Percentiles rank a stretch among this genome's conserved stretches.
These are phyloP conservation scores for Dolichotis patagonum DNA, from an alignment of 2,113 vertebrate species.

Conservation along the genomic window DNA sequence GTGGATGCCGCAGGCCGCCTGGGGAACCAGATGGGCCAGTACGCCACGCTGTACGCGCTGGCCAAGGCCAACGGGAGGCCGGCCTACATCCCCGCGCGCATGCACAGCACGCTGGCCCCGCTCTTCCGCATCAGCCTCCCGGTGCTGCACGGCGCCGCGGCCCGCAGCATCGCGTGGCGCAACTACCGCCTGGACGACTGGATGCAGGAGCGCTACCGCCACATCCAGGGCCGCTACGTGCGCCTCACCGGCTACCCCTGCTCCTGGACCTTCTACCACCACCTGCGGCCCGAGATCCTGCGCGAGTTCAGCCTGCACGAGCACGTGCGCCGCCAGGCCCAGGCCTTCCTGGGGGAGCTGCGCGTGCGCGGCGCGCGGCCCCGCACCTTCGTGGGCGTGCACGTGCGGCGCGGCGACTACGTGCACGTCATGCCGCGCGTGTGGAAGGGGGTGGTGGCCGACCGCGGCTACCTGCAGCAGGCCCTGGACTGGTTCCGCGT, in stretches of 20 bases:
- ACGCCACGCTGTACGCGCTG: slow-evolving; percentile 80
- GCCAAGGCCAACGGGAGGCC: slow-evolving; percentile 75
- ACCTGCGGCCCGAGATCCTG: slow-evolving; percentile 79
- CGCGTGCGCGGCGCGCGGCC: background rate
- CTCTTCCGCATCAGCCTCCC: slow-evolving; percentile 81
- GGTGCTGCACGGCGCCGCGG: background rate
- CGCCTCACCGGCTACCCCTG: slow-evolving; percentile 80
- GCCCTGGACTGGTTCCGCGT: slow-evolving; percentile 82
- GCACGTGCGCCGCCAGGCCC: slow-evolving; percentile 62
- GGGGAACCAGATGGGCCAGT: slow-evolving; percentile 85
- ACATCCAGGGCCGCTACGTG: slow-evolving; percentile 66
- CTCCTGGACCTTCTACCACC: slow-evolving; percentile 86
- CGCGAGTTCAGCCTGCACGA: slow-evolving; percentile 82
- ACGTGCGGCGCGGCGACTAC: slow-evolving; percentile 84
- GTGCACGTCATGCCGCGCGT: slow-evolving; percentile 66
- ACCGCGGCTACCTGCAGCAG: slow-evolving; percentile 75
- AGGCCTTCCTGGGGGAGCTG: slow-evolving; percentile 29
- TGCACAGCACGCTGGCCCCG: slow-evolving; percentile 75
- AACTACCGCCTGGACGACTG: slow-evolving; percentile 72
- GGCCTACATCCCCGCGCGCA: slow-evolving; percentile 51
- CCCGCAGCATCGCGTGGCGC: background rate
- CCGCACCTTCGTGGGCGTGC: slow-evolving; percentile 79
- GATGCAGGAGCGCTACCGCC: slow-evolving; percentile 81
- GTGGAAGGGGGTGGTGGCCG: slow-evolving; percentile 84
- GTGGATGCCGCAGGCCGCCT: slow-evolving; percentile 74